Evolutionary conservation across 2,888 invertebrate genomes (phyloP), one percentile per base, ranked within the genome.

Genomic region (Orthosia gothica): DNA sequence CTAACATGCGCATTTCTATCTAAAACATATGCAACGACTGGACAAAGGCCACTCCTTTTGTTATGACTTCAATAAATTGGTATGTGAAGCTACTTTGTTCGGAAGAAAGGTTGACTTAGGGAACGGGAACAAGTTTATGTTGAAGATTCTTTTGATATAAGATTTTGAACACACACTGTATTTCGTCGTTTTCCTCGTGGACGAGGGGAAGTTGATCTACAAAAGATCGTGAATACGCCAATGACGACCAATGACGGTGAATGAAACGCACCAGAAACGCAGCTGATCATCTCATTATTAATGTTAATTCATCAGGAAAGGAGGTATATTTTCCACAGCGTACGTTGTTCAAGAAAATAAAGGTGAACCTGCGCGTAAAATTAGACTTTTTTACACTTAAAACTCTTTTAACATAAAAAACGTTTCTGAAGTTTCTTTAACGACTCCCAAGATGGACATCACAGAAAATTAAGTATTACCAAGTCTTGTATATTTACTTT

Each of bases 21-120:
- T 78, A 63, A 78, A 79, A 62, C 78, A 75, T 87, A 85, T 80
- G 80, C 78, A 80, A 70, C 58, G 49, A 45, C 18, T 73, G 68
- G 74, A 85, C 83, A 76, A 84, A 82, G 64, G 49, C 68, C 23
- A 72, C 61, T 75, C 63, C 70, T 70, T 82, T 78, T 80, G 86
- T 85, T 82, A 77, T 74, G 58, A 61, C 65, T 71, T 54, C 65
- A 83, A 83, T 73, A 81, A 80, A 80, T 74, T 84, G 84, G 62
- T 54, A 66, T 55, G 54, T 52, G 32, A 47, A 65, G 47, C 26
- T 72, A 68, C 65, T 73, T 73, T 58, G 84, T 73, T 18, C 55
- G 32, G 13, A 55, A 55, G 49, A 57, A 66, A 50, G 64, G 78
- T 55, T 54, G 69, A n/a, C 3, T 9, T n/a, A 54, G 58, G 52